Conservation (phyloP, 2,113 vertebrate genomes). For the Chascanopsetta lugubris region DNA sequence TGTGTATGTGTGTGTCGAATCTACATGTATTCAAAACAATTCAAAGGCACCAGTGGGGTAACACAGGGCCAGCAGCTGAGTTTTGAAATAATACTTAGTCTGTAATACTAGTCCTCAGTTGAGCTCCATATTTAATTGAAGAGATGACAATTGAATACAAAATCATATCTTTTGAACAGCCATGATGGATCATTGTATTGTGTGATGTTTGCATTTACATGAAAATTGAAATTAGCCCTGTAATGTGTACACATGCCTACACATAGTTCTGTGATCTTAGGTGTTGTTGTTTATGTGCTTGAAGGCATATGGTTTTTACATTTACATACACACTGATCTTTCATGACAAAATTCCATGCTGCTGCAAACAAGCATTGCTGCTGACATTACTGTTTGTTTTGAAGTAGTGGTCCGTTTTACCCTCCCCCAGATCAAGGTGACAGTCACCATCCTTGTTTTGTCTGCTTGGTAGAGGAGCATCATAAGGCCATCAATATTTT, state of each 20-base stretch:
- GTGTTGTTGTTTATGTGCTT: background rate
- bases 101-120: conserved; percentile 3
- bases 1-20: conserved; percentile 17
- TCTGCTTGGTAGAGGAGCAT: background rate
- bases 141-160: conserved; percentile 1
- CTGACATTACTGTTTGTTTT: no score
- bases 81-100: no score
- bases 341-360: no score
- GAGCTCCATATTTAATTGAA: background rate
- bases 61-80: conserved; percentile 24
- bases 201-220: background rate
- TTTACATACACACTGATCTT: background rate
- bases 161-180: background rate
- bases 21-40: conserved; percentile 28
- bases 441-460: background rate
- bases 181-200: background rate
- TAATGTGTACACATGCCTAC: background rate
- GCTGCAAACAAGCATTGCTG: no score
- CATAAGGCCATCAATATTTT: background rate
- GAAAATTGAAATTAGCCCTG: background rate
- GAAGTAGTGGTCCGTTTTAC: no score
- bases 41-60: conserved; percentile 18
- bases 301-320: background rate
- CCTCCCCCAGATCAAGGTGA: background rate
- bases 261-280: background rate